These are phyloP conservation scores for Hylaea fasciaria DNA, from an alignment of 2,888 invertebrate species.

Conservation along the genomic window DNA sequence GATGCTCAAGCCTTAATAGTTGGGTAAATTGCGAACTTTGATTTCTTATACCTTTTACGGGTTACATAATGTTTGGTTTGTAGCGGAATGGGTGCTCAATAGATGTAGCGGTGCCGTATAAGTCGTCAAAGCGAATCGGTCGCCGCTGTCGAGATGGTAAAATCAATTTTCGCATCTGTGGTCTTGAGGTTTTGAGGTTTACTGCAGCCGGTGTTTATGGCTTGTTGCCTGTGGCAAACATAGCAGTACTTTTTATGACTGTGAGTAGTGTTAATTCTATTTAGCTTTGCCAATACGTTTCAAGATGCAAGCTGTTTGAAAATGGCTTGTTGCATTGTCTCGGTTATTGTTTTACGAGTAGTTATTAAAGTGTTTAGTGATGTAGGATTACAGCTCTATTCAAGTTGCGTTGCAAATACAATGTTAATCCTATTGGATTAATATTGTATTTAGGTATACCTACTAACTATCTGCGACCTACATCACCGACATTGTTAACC, in stretches of 20 bases:
- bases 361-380: too few relatives aligned
- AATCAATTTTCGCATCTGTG: slow-evolving; percentile 16
- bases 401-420: too few relatives aligned
- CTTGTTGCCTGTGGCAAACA: slow-evolving; percentile 1
- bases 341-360: background rate
- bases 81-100: slow-evolving; percentile 6
- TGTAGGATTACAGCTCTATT: too few relatives aligned
- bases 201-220: slow-evolving; percentile 9
- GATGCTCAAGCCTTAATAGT: slow-evolving; percentile 19
- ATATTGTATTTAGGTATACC: too few relatives aligned
- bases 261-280: slow-evolving; percentile 5
- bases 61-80: slow-evolving; percentile 11
- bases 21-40: slow-evolving; percentile 23
- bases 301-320: background rate
- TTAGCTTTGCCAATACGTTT: background rate
- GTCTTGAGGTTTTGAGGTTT: slow-evolving; percentile 16
- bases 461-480: background rate
- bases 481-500: background rate
- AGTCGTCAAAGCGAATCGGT: slow-evolving; percentile 25
- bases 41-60: slow-evolving; percentile 15
- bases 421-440: too few relatives aligned
- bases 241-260: slow-evolving; percentile 5
- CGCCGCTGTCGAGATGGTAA: background rate
- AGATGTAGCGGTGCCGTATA: slow-evolving; percentile 33
- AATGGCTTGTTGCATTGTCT: slow-evolving; percentile 2